Evolutionary conservation across 2,797 vertebrate species (phyloP), one percentile per base, ranked within the genome.

Genomic region (Danionella dracula): DNA sequence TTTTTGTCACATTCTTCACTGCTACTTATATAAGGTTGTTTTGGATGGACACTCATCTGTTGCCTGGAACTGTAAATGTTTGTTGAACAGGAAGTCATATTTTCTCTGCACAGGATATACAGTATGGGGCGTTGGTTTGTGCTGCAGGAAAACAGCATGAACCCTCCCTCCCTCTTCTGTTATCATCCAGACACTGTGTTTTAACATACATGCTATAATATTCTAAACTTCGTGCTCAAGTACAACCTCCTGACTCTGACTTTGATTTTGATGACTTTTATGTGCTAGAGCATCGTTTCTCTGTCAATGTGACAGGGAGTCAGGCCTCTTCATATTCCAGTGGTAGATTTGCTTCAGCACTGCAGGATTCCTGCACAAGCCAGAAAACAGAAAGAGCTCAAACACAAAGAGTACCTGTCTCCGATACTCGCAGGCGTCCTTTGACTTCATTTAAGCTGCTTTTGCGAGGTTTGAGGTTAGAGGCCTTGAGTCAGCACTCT

Each of bases 71-170:
- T 7, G 17, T 21, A 53, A 35, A 42, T 44, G 13, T 48, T 69
- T 77, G 70, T 44, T 60, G 16, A 68, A 80, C 74, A 73, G 82
- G 72, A 84, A 80, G 82, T 76, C 54, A 78, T 65, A n/a, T 79
- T 83, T 80, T 73, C 76, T 80, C 48, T 41, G 41, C 75, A 68
- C 81, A 83, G 88, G 83, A 90, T 88, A 77, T 71, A 76, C 71
- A 65, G 76, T 76, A 56, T 78, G 29, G 78, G 78, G 75, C 55
- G 60, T 73, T 78, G 70, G 74, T 76, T 79, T 78, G 56, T 20
- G 46, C 10, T 70, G 75, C 76, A 80, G 82, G 76, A 85, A 86
- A 66, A 68, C 71, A 71, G 83, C 72, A 72, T 50, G 74, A 75
- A 81, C 79, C 81, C 76, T 78, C 76, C 83, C 72, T 66, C 73